Evolutionary conservation across 2,113 vertebrate species (phyloP), one percentile per base, ranked within the genome.

Genomic region (Thymallus thymallus): DNA sequence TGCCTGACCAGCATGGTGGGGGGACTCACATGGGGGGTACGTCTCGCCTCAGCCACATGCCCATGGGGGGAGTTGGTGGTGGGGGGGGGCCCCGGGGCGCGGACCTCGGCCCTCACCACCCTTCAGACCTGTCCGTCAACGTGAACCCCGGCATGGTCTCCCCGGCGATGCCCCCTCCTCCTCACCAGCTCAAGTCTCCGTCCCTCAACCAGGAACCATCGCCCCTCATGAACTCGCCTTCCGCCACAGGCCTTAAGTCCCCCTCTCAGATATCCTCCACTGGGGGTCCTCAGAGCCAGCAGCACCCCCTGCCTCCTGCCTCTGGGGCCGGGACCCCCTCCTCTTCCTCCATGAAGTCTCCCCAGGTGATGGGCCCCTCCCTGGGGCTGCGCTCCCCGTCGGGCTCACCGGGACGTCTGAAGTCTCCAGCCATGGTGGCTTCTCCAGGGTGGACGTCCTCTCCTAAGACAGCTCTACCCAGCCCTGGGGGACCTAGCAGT

Each of bases 391-490:
- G 95, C 2, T 98, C 97, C n/a, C 98, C 97, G 0, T 94, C 94
- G 0, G 93, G 91, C 80, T 98, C 97, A 0, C 97, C 97, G 2
- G 93, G 94, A 80, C 95, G 89, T 64, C 94, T 98, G 58, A 98
- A 97, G 82, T 99, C 97, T 66, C 98, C 97, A 4, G 92, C 93
- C 6, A 92, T 98, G 94, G 93, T 94, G 78, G 91, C 94, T 69
- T 99, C 97, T 81, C 97, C 98, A 0, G 95, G 94, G 14, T 99
- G 98, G 98, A 91, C 92, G 0, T 92, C 96, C 0, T 96, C 95
- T 0, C 97, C 96, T 60, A 99, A 98, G 91, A 93, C 95, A 4
- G 88, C 95, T 80, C 92, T 97, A 90, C 92, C 95, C 55, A 99
- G 98, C 89, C 97, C 97, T 0, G 95, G 94, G 5, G 93, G 93